phyloP scores from a whole-genome alignment of 2,888 invertebrate species.

The Notodonta ziczac region DNA sequence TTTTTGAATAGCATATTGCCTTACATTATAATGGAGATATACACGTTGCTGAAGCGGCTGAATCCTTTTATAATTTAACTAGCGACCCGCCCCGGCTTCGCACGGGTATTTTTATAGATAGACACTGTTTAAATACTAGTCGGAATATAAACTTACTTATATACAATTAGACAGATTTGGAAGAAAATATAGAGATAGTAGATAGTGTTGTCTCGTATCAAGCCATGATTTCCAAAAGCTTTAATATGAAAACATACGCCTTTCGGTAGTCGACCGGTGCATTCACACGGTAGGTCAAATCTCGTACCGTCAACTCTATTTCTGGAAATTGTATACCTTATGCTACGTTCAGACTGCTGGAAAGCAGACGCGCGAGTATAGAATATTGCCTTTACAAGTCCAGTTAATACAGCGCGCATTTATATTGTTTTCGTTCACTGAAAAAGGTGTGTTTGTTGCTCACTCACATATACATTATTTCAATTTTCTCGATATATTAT shows the following conservation, averaged over 20 bases:
- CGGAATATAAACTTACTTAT: too few relatives aligned
- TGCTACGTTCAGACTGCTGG: conserved; percentile 39
- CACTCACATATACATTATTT: too few relatives aligned
- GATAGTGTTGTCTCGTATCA: not conserved
- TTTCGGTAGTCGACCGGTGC: conserved; percentile 36
- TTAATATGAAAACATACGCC: conserved; percentile 36
- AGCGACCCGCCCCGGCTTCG: too few relatives aligned
- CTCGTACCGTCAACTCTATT: conserved; percentile 53
- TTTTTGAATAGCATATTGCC: conserved; percentile 8
- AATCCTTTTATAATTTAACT: too few relatives aligned
- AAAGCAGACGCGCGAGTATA: conserved; percentile 11
- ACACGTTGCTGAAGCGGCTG: too few relatives aligned
- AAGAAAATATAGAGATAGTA: too few relatives aligned
- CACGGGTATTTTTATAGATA: too few relatives aligned
- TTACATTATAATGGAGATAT: too few relatives aligned
- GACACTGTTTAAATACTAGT: too few relatives aligned
- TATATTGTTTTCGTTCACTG: not conserved
- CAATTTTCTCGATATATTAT: too few relatives aligned
- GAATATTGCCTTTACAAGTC: not conserved
- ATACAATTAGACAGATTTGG: too few relatives aligned
- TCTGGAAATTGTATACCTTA: conserved; percentile 53
- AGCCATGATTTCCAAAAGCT: conserved; percentile 7
- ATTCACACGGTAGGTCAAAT: conserved; percentile 54
- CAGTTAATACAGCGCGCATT: not conserved
- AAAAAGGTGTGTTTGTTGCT: not conserved